Evolutionary conservation across 2,797 vertebrate species (phyloP).

Genomic region (Triplophysa bombifrons): DNA sequence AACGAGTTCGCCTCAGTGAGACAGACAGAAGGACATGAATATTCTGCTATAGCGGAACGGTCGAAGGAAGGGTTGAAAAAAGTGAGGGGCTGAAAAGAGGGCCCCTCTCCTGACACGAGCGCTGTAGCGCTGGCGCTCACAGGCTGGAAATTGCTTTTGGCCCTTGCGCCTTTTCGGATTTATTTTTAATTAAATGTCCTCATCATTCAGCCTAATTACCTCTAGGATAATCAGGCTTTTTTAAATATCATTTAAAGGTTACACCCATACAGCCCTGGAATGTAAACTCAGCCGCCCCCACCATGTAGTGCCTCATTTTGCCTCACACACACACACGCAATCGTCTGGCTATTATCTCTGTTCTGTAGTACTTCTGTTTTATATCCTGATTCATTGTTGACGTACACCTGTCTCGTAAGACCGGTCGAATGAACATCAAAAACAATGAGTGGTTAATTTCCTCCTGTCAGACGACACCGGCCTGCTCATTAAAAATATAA

Average conservation of each 20-base stretch:
- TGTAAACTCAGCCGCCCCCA: slow-evolving; percentile 66
- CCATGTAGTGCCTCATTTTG: slow-evolving; percentile 57
- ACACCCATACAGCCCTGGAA: slow-evolving; percentile 64
- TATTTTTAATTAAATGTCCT: slow-evolving; percentile 76
- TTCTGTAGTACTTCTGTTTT: slow-evolving; percentile 51
- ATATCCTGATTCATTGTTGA: slow-evolving; percentile 29
- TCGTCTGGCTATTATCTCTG: slow-evolving; percentile 8
- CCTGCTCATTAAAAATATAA: slow-evolving; percentile 62
- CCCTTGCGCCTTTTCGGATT: slow-evolving; percentile 66
- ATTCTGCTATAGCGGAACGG: slow-evolving; percentile 41
- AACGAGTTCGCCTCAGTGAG: slow-evolving; percentile 13
- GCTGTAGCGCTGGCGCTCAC: slow-evolving; percentile 52
- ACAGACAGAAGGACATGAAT: slow-evolving; percentile 39
- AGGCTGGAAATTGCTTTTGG: slow-evolving; percentile 65
- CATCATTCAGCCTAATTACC: slow-evolving; percentile 73
- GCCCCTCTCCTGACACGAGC: slow-evolving; percentile 42
- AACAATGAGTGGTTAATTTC: slow-evolving; percentile 59
- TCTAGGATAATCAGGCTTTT: slow-evolving; percentile 69
- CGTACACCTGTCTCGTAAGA: slow-evolving; percentile 42
- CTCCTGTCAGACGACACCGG: slow-evolving; percentile 37
- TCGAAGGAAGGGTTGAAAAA: slow-evolving; percentile 50
- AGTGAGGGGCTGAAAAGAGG: slow-evolving; percentile 45
- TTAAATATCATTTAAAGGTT: slow-evolving; percentile 79
- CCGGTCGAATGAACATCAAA: slow-evolving; percentile 58
- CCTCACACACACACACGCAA: slow-evolving; percentile 24